Percentiles rank a stretch among this genome's conserved stretches.
Evolutionary conservation across 2,797 vertebrate species (phyloP).

Genomic region (Paratrypauchen microcephalus): DNA sequence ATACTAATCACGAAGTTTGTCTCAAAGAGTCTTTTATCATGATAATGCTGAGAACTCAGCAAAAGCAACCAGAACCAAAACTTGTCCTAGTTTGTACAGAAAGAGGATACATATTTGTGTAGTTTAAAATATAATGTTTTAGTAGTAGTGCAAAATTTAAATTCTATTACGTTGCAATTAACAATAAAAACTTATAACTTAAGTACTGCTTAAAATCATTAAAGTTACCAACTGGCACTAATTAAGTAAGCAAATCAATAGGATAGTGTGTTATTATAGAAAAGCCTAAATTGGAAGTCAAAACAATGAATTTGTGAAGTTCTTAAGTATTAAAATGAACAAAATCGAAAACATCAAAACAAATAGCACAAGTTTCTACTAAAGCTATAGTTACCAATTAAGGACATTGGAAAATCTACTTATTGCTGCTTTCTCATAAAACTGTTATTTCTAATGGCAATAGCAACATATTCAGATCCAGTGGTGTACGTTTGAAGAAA

Average conservation of each 20-base stretch:
- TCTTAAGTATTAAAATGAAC: too few species aligned
- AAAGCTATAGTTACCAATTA: too few species aligned
- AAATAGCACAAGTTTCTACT: too few species aligned
- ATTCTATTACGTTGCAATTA: background rate
- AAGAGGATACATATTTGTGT: background rate
- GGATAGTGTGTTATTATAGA: background rate
- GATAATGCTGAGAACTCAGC: conserved; percentile 58
- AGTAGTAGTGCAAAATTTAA: background rate
- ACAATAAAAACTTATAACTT: background rate
- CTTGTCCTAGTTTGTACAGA: conserved; percentile 30
- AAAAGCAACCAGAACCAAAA: conserved; percentile 41
- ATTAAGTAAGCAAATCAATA: background rate
- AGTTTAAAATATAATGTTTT: background rate
- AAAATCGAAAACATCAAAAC: too few species aligned
- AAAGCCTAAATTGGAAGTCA: background rate
- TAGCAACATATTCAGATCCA: too few species aligned
- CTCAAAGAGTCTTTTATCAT: conserved; percentile 64
- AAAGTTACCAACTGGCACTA: background rate
- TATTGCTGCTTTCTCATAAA: too few species aligned
- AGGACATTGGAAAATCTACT: too few species aligned
- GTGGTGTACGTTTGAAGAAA: too few species aligned
- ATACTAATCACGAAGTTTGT: conserved; percentile 65
- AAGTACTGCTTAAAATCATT: background rate
- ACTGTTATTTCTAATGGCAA: too few species aligned
- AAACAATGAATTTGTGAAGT: background rate